Base-by-base conservation (phyloP, 2,888 invertebrate genomes). In the Limulus polyphemus region DNA sequence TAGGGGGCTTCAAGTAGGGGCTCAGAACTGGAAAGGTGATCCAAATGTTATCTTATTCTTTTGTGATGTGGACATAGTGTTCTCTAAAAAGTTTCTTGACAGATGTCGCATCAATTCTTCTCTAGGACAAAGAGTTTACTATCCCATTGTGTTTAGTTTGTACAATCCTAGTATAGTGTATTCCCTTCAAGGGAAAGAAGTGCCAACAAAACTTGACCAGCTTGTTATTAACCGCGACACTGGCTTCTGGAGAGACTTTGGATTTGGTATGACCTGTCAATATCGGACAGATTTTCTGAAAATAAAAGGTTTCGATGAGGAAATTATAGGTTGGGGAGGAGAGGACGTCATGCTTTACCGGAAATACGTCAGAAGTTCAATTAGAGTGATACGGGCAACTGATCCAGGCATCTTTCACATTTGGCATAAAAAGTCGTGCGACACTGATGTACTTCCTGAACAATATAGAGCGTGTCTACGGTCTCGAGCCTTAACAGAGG, bases 241-340 rank as follows among this genome's bases (percentile, higher is more conserved):
- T 1, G 87, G 88, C 3, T 87, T 87, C 75, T 88, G 87, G 87
- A 80, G 87, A 69, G 86, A 87, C 76, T 87, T 87, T 74, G 87
- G 87, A 60, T 88, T 85, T 71, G 87, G 87, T 50, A 87, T 87
- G 86, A 86, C 86, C 0, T 88, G 88, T 72, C 86, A 87, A 74
- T 87, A 86, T 74, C 82, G 85, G 69, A 86, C 86, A 13, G 87
- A 87, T 73, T 87, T 87, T 72, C 77, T 85, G 68, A 82, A 82
- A 70, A 82, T 84, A 59, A 80, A 84, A 55, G 87, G 86, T 32
- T 86, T 87, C 73, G 85, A 86, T 72, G 86, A 85, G 73, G 84
- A 86, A 71, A 84, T 85, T 63, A 83, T 84, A 11, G 87, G 87
- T 12, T 87, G 87, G 87, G 86, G 87, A 51, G 85, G 86, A 17